phyloP scores from a whole-genome alignment of 2,797 vertebrate species.

The Agapornis canus region DNA sequence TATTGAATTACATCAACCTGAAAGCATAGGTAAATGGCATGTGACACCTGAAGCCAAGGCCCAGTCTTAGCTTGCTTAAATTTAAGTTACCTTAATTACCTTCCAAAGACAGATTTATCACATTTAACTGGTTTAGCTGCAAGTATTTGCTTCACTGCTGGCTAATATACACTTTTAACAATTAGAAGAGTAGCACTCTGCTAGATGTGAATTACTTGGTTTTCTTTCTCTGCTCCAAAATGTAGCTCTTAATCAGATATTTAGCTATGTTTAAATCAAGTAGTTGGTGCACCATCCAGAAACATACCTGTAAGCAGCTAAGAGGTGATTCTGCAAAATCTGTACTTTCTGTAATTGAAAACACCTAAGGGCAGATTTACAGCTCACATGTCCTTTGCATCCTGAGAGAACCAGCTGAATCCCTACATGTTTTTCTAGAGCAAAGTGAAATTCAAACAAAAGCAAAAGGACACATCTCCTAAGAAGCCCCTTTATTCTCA shows the following conservation, averaged over 20 bases:
- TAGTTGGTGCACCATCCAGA: not conserved
- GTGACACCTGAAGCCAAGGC: not conserved
- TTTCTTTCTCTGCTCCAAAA: not conserved
- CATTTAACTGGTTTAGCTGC: not conserved
- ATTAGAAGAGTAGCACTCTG: not conserved
- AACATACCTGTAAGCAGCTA: not conserved
- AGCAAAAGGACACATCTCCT: not conserved
- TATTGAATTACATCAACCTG: not conserved
- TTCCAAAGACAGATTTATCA: constrained; percentile 10
- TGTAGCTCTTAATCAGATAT: not conserved
- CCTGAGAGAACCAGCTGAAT: not conserved
- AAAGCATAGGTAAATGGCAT: not conserved
- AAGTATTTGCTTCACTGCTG: not conserved
- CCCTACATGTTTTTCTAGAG: not conserved
- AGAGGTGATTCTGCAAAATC: not conserved
- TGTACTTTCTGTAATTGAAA: not conserved
- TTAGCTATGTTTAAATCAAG: not conserved
- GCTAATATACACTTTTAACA: not conserved
- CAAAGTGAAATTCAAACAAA: not conserved
- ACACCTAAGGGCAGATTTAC: not conserved
- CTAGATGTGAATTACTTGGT: not conserved
- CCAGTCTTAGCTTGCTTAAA: not conserved
- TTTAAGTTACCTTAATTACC: not conserved
- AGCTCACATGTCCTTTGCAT: not conserved
- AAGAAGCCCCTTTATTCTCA: not conserved